Evolutionary conservation across 2,888 invertebrate species (phyloP).

Genomic region (Parnassius apollo): DNA sequence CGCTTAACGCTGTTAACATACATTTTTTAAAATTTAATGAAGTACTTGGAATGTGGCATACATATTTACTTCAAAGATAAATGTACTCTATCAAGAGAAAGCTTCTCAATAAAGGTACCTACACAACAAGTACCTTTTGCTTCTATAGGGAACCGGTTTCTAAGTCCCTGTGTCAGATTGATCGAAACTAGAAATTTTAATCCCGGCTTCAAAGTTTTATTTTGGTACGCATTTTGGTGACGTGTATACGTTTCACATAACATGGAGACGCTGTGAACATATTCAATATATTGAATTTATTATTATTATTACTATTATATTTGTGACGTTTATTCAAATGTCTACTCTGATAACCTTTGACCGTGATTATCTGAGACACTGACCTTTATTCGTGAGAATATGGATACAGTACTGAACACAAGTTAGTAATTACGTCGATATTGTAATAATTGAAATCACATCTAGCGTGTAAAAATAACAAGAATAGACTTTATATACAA

Average conservation of each 20-base stretch:
- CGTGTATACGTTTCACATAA: conserved; percentile 12
- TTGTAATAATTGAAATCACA: conserved; percentile 9
- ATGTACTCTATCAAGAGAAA: conserved; percentile 20
- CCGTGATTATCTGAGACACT: conserved; percentile 12
- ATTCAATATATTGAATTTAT: not conserved
- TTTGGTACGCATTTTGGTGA: conserved; percentile 10
- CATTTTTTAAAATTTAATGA: too few species aligned
- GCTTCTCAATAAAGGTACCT: conserved; percentile 6
- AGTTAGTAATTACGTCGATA: conserved; percentile 17
- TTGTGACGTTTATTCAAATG: not conserved
- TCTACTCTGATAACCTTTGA: conserved; percentile 16
- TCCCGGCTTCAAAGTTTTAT: conserved; percentile 19
- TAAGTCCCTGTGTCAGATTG: conserved; percentile 21
- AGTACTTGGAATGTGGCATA: conserved; percentile 1
- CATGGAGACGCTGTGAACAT: too few species aligned
- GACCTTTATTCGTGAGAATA: conserved; percentile 1
- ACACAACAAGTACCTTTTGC: conserved; percentile 17
- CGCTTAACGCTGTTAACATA: too few species aligned
- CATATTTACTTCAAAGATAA: conserved; percentile 18
- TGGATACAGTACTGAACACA: conserved; percentile 13
- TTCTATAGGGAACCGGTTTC: conserved; percentile 22
- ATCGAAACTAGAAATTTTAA: conserved; percentile 26
- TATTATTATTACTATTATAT: not conserved
- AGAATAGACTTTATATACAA: conserved; percentile 11
- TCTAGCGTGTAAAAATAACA: conserved; percentile 10